Conservation (phyloP, 2,888 invertebrate species). For the Macaria notata region DNA sequence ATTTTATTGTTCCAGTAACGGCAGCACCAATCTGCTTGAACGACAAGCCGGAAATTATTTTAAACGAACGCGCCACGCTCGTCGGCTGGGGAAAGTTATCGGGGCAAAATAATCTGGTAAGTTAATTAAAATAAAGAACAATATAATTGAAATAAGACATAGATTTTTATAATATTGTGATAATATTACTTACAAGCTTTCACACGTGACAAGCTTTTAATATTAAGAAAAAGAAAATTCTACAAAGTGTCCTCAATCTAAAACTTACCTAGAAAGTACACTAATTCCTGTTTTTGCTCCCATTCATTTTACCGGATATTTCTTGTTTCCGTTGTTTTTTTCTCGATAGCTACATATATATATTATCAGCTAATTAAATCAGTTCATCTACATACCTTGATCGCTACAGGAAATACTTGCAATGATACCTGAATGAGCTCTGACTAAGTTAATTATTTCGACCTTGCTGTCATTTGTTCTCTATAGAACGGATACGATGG, state of each 20-base stretch:
- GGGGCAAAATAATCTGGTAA: conserved; percentile 72
- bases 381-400: neutral
- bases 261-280: too few relatives aligned
- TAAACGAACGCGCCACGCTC: conserved; percentile 81
- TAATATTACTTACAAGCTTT: too few relatives aligned
- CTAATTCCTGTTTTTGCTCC: too few relatives aligned
- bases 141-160: neutral
- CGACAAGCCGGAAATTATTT: conserved; percentile 87
- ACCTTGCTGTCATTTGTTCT: conserved; percentile 29
- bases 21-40: conserved; percentile 89
- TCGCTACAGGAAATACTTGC: conserved; percentile 6
- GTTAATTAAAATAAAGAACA: conserved; percentile 33
- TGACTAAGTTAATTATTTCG: conserved; percentile 22
- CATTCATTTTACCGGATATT: too few relatives aligned
- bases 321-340: too few relatives aligned
- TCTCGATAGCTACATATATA: too few relatives aligned
- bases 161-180: too few relatives aligned
- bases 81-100: conserved; percentile 90
- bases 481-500: conserved; percentile 12
- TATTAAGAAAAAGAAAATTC: too few relatives aligned
- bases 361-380: too few relatives aligned
- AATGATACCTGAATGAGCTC: conserved; percentile 11
- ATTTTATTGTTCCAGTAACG: conserved; percentile 83
- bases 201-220: too few relatives aligned
- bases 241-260: too few relatives aligned